Evolutionary conservation across 92 coral and sea anemone genomes (phyloP), one percentile per base, ranked within the genome.

Genomic region (Heteractis magnifica): DNA sequence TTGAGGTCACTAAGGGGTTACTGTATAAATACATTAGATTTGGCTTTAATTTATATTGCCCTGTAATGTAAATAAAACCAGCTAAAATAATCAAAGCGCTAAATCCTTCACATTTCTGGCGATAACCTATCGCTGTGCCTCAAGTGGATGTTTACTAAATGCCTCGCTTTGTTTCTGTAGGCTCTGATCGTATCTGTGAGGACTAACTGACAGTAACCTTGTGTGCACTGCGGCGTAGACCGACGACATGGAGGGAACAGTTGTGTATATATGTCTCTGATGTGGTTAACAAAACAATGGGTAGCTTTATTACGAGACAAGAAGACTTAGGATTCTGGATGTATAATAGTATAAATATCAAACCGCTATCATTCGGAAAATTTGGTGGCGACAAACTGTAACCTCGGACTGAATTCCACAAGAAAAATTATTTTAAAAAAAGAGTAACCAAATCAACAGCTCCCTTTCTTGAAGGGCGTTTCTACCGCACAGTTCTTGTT

Each of bases 81-180:
- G 23, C 70, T 62, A 62, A 62, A 18, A 26, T 10, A 68, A 68
- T 26, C 73, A 68, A 20, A 20, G 73, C 4, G 73, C 49, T 9
- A 68, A 23, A 68, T 68, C 73, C 73, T 68, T 68, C 49, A 26
- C 73, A 26, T 26, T 68, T 68, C 73, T 68, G 11, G 73, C 50
- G 73, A 68, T 68, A 20, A 26, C 73, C 15, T 26, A 2, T 68
- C 11, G 70, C 6, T 65, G 26, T 53, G 26, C 20, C 19, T 20
- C 34, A 20, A 23, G 44, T 68, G 49, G 9, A 9, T 68, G 49
- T 26, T 68, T 68, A 8, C 49, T 8, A 41, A 68, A 18, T 62
- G 20, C 14, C 73, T 7, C 5, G 20, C 73, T 23, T 23, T 20
- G 73, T 26, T 34, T 34, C 73, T 68, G 73, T 10, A 68, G 23